Percentiles rank a stretch among this genome's conserved stretches.
Evolutionary conservation across 2,888 invertebrate genomes (phyloP).

Genomic region (Schizaphis graminum): DNA sequence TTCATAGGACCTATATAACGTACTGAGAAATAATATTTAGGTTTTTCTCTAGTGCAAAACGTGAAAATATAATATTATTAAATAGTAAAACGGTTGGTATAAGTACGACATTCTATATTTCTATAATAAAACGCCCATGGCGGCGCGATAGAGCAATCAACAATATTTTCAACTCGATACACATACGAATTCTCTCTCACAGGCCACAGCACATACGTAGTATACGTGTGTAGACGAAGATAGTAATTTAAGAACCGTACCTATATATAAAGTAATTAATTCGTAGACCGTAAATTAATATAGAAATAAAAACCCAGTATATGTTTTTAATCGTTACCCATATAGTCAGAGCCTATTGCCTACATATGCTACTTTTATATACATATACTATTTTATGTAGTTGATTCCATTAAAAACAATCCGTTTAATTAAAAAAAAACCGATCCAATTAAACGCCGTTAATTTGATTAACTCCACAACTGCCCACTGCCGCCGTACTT

Average conservation of each 20-base stretch:
- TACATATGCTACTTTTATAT: not conserved
- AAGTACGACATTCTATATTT: not conserved
- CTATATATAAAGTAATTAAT: slow-evolving; percentile 1
- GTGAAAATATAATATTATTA: not conserved
- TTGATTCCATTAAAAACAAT: slow-evolving; percentile 53
- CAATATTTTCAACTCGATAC: not conserved
- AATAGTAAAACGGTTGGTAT: not conserved
- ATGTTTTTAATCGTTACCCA: slow-evolving; percentile 9
- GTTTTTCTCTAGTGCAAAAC: not conserved
- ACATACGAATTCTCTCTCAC: not conserved
- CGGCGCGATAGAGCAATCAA: not conserved
- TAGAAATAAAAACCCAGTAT: slow-evolving; percentile 1
- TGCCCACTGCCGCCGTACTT: slow-evolving; percentile 3
- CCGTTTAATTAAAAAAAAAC: slow-evolving; percentile 59
- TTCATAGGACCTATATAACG: no score
- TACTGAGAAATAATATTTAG: not conserved
- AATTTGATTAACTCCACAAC: slow-evolving; percentile 50
- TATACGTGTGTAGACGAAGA: not conserved
- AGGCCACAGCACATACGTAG: not conserved
- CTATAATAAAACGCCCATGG: not conserved
- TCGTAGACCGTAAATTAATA: slow-evolving; percentile 52
- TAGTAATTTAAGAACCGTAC: slow-evolving; percentile 2
- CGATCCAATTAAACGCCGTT: slow-evolving; percentile 56
- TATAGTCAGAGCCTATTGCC: not conserved
- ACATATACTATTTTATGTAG: not conserved